Conservation (phyloP, 2,888 invertebrate genomes). For the Catocala sponsa region DNA sequence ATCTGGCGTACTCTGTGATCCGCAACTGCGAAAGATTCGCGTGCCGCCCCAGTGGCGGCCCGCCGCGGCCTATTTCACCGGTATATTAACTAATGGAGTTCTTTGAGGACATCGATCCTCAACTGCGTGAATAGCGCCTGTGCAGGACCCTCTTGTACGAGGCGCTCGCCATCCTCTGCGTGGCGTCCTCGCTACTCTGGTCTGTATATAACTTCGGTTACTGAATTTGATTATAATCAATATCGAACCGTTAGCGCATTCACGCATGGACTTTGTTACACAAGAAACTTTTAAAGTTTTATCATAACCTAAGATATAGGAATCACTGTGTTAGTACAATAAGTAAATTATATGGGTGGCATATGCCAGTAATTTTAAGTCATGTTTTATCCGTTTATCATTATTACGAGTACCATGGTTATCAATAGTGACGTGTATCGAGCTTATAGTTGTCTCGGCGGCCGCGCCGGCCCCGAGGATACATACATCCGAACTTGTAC, state of each 20-base stretch:
- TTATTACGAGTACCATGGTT: slow-evolving; percentile 15
- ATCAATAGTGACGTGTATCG: slow-evolving; percentile 38
- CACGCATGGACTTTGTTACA: slow-evolving; percentile 27
- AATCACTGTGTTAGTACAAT: slow-evolving; percentile 56
- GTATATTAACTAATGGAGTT: slow-evolving; percentile 75
- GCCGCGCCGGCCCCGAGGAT: slow-evolving; percentile 9
- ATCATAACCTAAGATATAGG: slow-evolving; percentile 32
- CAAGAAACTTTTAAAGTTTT: slow-evolving; percentile 32
- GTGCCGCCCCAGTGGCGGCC: slow-evolving; percentile 35
- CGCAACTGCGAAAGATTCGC: slow-evolving; percentile 87
- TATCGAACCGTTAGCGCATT: slow-evolving; percentile 11
- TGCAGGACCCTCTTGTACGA: slow-evolving; percentile 26
- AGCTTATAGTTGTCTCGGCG: slow-evolving; percentile 45
- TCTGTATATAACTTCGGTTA: not conserved
- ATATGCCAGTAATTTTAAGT: slow-evolving; percentile 45
- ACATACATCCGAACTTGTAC: slow-evolving; percentile 16
- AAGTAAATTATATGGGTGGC: slow-evolving; percentile 51
- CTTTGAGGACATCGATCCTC: slow-evolving; percentile 71
- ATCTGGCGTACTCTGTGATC: slow-evolving; percentile 90
- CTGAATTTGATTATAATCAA: slow-evolving; percentile 23
- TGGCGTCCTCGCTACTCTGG: slow-evolving; percentile 12
- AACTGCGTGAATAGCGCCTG: slow-evolving; percentile 58
- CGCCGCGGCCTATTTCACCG: slow-evolving; percentile 44
- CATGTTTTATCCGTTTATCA: slow-evolving; percentile 29
- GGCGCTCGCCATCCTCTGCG: slow-evolving; percentile 13